Evolutionary conservation across 53 echinoderm and acorn worm genomes (phyloP), one percentile per base, ranked within the genome.

Genomic region (Hippasteria phrygiana): DNA sequence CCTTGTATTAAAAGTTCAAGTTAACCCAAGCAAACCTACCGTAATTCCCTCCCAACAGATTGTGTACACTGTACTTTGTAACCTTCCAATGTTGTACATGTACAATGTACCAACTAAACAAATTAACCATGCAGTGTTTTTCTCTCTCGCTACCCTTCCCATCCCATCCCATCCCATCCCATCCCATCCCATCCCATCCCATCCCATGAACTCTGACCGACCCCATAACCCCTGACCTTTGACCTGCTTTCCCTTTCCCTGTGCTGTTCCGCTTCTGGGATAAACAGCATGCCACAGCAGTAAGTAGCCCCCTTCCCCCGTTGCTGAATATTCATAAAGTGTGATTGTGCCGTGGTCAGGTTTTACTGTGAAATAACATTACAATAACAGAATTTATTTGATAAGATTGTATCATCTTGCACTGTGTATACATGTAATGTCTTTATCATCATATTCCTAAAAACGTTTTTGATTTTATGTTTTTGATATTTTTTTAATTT

Each of bases 241-340:
- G 56, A 55, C 37, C 88, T 59, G 80, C 72, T 78, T 51, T 53
- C 45, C 71, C 45, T 27, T 71, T 37, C 64, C 64, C 26, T 54
- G 20, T 75, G 31, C 36, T 37, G 35, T 45, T 43, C 53, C 59
- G 91, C 91, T 90, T 73, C 83, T 88, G 73, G 81, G 79, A 77
- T 87, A 81, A 62, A 83, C 95, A 95, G 95, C 91, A 95, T 95
- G 95, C 95, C 54, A 95, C 93, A 27, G 91, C 95, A 93, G 95
- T 95, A 95, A 95, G 95, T 95, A 95, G 71, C 82, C 35, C 80
- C 3, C n/a, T n/a, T n/a, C 38, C 28, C 45, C 56, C 43, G 5
- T 59, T 43, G 43, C 82, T 72, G 63, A 77, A 88, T 71, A 87
- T 81, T 88, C 74, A 80, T 88, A 43, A 24, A 56, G 45, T 81